A percentile compares a stretch with the other conserved stretches of the same genome.
These are phyloP conservation scores for Zosterops lateralis DNA, from an alignment of 2,113 vertebrate species.

Conservation along the genomic window DNA sequence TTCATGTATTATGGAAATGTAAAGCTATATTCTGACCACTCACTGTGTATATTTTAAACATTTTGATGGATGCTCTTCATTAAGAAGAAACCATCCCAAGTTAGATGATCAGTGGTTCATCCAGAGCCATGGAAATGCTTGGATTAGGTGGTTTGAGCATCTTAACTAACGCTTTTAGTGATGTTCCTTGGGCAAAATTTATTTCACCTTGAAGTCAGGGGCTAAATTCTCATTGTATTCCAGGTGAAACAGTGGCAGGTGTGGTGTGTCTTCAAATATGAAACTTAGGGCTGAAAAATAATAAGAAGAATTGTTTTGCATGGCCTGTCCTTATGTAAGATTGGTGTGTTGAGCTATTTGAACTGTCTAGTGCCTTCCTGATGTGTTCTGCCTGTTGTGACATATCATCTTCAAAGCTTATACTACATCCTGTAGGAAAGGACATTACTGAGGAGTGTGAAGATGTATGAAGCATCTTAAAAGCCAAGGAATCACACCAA, in stretches of 20 bases:
- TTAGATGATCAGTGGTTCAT: neutral
- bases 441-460: neutral
- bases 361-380: neutral
- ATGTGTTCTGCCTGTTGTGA: neutral
- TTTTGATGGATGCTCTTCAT: neutral
- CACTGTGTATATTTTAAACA: neutral
- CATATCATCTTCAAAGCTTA: neutral
- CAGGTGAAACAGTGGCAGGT: neutral
- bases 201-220: neutral
- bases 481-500: neutral
- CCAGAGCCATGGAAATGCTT: neutral
- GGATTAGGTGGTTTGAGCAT: neutral
- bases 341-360: neutral
- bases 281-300: neutral
- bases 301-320: neutral
- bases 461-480: neutral
- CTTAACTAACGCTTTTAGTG: neutral
- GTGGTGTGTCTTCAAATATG: neutral
- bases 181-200: neutral
- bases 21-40: neutral
- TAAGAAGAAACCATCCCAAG: neutral
- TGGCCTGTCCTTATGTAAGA: neutral
- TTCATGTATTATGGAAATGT: neutral
- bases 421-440: neutral
- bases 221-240: neutral